Base-by-base conservation (phyloP, 2,797 vertebrate species). In the Sebastes itinus region DNA sequence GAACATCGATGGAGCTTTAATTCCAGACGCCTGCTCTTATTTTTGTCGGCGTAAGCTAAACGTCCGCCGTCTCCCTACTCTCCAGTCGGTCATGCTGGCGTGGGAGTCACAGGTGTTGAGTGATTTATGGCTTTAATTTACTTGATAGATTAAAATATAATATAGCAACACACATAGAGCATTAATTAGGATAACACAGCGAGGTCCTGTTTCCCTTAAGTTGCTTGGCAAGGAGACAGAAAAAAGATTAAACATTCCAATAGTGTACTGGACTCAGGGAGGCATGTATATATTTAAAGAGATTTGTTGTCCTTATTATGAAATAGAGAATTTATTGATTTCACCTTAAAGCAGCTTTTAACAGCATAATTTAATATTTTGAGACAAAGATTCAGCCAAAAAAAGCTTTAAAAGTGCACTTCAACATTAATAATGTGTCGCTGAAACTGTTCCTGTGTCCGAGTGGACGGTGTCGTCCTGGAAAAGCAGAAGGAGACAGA, bases 121-220 rank as follows among this genome's bases (percentile, higher is more conserved):
- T 93, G 91, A 94, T 94, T 94, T 91, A 94, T 91, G 82, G 73
- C 72, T 94, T 93, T 93, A 93, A 93, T 94, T 93, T 92, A 72
- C 84, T 80, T 55, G 81, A 88, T 91, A 82, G 80, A 93, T 93
- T 90, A 90, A 86, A 91, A 87, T 85, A 89, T 87, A 70, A 89
- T 77, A 69, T 33, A 71, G 83, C 80, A 70, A 80, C 82, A 82
- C 77, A 72, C 81, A 35, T 14, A 3, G 69, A 72, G 74, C 68
- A 52, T 86, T 91, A 89, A 92, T 91, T 88, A 89, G 75, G 60
- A 73, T 54, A 82, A 74, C 84, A 22, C 78, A 75, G 68, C 25
- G 6, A 87, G 83, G 69, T 70, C 32, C 72, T 49, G 76, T 75
- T 80, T 82, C 81, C 75, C 77, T 80, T 7, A 70, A 73, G 75